Conservation (phyloP, 2,113 vertebrate species). For the Prinia subflava region DNA sequence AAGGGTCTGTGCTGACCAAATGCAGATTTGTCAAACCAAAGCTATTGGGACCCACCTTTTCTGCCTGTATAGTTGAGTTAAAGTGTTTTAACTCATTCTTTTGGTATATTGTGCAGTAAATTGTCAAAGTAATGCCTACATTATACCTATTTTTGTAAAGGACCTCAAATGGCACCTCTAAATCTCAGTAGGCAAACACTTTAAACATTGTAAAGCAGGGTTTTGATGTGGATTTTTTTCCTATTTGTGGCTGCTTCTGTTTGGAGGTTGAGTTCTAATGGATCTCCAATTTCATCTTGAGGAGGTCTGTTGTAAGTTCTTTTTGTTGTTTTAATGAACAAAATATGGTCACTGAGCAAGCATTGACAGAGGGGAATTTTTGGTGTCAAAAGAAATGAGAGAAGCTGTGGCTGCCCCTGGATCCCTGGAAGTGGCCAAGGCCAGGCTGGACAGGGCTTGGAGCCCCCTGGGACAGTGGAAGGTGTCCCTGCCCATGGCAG, state of each 20-base stretch:
- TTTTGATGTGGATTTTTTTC: neutral
- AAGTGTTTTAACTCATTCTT: neutral
- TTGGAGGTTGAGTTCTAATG: neutral
- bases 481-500: neutral
- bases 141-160: neutral
- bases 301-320: neutral
- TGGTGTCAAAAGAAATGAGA: neutral
- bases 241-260: neutral
- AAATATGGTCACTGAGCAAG: neutral
- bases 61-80: neutral
- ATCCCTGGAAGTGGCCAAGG: neutral
- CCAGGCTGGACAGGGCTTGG: fast-evolving
- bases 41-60: neutral
- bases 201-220: neutral
- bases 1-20: neutral
- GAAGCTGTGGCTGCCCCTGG: neutral
- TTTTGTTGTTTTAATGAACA: neutral
- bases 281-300: neutral
- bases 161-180: fast-evolving
- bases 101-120: neutral
- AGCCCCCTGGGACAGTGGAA: neutral
- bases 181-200: neutral
- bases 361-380: neutral
- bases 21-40: neutral
- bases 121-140: neutral